Percentiles rank a stretch among this genome's conserved stretches.
phyloP scores from a whole-genome alignment of 1,140 invertebrate genomes.

The Drosophila orena region DNA sequence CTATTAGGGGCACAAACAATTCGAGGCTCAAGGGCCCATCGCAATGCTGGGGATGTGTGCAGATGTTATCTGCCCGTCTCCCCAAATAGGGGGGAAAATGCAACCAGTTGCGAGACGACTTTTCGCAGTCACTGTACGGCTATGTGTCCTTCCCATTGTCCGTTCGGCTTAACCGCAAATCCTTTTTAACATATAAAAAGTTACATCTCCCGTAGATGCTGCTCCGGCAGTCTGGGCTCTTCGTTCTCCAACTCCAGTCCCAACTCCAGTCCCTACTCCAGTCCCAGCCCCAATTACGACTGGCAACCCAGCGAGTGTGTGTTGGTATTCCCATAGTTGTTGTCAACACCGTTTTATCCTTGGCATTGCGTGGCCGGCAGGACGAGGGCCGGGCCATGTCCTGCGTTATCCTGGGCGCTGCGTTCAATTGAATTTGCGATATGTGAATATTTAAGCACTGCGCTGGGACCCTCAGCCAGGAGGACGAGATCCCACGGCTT shows the following conservation, averaged over 20 bases:
- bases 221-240: conserved; percentile 18
- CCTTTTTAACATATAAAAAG: conserved; percentile 84
- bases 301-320: not conserved
- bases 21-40: conserved; percentile 47
- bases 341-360: conserved; percentile 82
- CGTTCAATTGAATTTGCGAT: conserved; percentile 83
- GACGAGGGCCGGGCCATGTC: conserved; percentile 42
- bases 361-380: conserved; percentile 60
- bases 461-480: conserved; percentile 54
- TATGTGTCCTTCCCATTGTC: conserved; percentile 61
- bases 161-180: conserved; percentile 81
- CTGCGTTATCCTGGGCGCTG: conserved; percentile 70
- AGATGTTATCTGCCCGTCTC: conserved; percentile 66
- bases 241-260: not conserved
- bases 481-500: conserved; percentile 21
- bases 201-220: conserved; percentile 66
- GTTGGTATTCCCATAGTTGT: conserved; percentile 77
- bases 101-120: conserved; percentile 66
- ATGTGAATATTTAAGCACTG: conserved; percentile 84
- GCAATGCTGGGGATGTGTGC: conserved; percentile 66
- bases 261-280: too few relatives aligned
- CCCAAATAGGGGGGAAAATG: conserved; percentile 34
- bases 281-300: not conserved
- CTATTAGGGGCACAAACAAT: conserved; percentile 80
- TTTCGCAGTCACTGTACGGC: conserved; percentile 24